Base-by-base conservation (phyloP, 2,888 invertebrate genomes). In the Frankliniella fusca region DNA sequence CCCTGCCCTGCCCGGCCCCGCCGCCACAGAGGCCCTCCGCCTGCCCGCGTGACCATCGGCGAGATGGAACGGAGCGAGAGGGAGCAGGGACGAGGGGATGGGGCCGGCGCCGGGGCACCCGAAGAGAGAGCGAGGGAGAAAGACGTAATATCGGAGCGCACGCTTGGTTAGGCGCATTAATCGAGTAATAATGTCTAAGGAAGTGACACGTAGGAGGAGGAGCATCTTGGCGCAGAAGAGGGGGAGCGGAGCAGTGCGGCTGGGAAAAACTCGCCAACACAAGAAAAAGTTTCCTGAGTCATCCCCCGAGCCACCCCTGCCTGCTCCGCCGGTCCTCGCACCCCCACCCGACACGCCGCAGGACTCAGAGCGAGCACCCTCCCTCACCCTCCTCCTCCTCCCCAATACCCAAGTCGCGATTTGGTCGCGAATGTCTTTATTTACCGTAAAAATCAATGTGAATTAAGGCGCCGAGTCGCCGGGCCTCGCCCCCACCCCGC, bases 101-200 rank as follows among this genome's bases (percentile, higher is more conserved):
- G n/a, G n/a, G n/a, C n/a, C n/a, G n/a, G n/a, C n/a, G n/a, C n/a
- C n/a, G n/a, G n/a, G n/a, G n/a, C n/a, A n/a, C n/a, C n/a, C n/a
- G n/a, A n/a, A n/a, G n/a, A n/a, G n/a, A n/a, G n/a, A 20, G 54
- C 54, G 18, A n/a, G 54, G 8, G 54, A 27, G 23, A 23, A 10
- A 27, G 70, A 70, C 70, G 70, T 27, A 76, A 76, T 76, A 76
- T 76, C 70, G 70, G 70, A 76, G 70, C 9, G 23, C 70, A 76
- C 70, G 70, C 70, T 76, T 76, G 70, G 70, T 76, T 76, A 76
- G 70, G n/a, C 70, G 70, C 70, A 76, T 76, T 76, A 76, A 76
- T 76, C 70, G 70, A 76, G 70, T 76, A 76, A 76, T 76, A 76
- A 76, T 76, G 70, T 76, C 27, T 27, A 27, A 38, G 38, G 70